These are phyloP conservation scores for Charaxes varanes DNA, from an alignment of 1,140 invertebrate genomes.

Conservation along the genomic window DNA sequence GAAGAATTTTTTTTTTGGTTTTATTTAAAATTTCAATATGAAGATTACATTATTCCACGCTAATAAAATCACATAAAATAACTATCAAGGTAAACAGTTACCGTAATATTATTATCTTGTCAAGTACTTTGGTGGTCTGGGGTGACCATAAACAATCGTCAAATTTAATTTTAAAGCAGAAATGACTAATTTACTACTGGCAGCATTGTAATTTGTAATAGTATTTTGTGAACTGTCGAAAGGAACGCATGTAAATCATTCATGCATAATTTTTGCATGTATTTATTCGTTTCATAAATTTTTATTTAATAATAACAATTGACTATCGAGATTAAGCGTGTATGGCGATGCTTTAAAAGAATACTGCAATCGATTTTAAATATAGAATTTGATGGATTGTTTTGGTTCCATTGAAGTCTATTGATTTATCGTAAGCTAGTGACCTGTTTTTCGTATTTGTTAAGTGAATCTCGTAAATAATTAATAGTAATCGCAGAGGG, in stretches of 20 bases:
- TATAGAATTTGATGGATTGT: constrained; percentile 32
- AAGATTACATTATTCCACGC: too few relatives aligned
- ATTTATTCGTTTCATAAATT: constrained; percentile 3
- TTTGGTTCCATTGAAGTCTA: constrained; percentile 62
- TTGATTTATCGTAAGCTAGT: constrained; percentile 68
- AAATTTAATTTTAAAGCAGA: too few relatives aligned
- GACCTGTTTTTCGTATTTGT: constrained; percentile 63
- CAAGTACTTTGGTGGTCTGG: too few relatives aligned
- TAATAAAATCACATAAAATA: too few relatives aligned
- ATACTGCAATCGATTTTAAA: not conserved
- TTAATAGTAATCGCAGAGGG: constrained; percentile 38
- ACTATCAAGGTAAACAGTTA: too few relatives aligned
- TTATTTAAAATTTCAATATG: too few relatives aligned
- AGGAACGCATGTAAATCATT: constrained; percentile 5
- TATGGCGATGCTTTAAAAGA: not conserved
- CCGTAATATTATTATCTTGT: too few relatives aligned
- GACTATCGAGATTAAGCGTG: not conserved
- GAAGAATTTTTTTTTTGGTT: too few relatives aligned
- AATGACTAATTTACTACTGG: constrained; percentile 7
- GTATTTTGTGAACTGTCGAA: constrained; percentile 10
- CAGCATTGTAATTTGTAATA: too few relatives aligned
- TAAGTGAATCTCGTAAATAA: constrained; percentile 59
- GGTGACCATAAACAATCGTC: too few relatives aligned
- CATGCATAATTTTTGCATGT: constrained; percentile 1
- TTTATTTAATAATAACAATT: not conserved